Conservation (phyloP, 2,113 vertebrate genomes). For the Phainopepla nitens region DNA sequence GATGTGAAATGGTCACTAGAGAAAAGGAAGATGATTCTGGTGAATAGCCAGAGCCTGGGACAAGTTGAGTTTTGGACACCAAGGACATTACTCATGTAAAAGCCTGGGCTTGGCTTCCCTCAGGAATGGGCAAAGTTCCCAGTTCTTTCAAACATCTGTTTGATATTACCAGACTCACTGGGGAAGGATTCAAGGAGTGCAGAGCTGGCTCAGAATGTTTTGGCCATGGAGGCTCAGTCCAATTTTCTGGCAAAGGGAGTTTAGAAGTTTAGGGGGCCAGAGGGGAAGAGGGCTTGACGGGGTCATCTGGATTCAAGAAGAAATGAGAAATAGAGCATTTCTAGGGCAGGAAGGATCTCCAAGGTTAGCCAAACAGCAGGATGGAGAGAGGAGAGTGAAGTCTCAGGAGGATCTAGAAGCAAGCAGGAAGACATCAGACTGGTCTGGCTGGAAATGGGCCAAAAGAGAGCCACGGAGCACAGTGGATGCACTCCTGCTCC, state of each 20-base stretch:
- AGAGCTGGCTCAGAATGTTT: neutral
- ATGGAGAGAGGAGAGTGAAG: neutral
- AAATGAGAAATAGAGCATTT: neutral
- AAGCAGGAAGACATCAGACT: neutral
- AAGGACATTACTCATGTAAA: slow-evolving; percentile 44
- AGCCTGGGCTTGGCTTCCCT: neutral
- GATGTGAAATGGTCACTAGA: neutral
- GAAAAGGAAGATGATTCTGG: slow-evolving; percentile 1
- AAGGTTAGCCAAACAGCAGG: neutral
- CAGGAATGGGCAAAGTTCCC: slow-evolving; percentile 43
- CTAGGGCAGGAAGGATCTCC: neutral
- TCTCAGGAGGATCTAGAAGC: neutral
- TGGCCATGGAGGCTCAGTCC: neutral
- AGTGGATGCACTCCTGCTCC: neutral
- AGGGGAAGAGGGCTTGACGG: neutral
- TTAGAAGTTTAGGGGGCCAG: neutral
- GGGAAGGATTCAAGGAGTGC: slow-evolving; percentile 21
- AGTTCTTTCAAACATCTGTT: slow-evolving; percentile 51
- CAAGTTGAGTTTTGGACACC: slow-evolving; percentile 29
- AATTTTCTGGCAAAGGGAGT: neutral
- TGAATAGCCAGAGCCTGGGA: slow-evolving; percentile 1
- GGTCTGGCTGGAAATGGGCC: neutral
- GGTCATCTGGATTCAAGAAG: neutral
- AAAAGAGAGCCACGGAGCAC: neutral
- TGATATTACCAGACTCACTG: slow-evolving; percentile 25